Conservation (phyloP, 2,888 invertebrate genomes). For the Priocnemis perturbator region DNA sequence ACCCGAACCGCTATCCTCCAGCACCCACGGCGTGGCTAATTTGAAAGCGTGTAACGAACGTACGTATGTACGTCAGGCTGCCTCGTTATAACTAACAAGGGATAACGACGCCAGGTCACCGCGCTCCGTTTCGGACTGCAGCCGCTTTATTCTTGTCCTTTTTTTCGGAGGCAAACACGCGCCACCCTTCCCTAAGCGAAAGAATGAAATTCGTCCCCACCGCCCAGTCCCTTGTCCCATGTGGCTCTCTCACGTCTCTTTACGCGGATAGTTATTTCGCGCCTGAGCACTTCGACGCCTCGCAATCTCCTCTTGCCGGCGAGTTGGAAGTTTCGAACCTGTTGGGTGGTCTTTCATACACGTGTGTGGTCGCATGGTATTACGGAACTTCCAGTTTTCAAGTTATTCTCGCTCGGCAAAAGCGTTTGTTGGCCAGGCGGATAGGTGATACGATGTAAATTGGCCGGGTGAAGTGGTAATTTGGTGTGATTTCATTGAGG, state of each 20-base stretch:
- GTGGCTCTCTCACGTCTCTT: neutral
- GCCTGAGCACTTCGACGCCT: neutral
- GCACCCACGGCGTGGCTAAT: conserved; percentile 44
- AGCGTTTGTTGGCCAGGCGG: no score
- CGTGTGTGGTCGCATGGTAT: no score
- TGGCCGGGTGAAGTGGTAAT: no score
- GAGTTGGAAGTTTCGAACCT: no score
- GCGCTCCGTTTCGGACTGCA: conserved; percentile 33
- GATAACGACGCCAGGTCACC: conserved; percentile 65
- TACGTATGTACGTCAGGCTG: conserved; percentile 44
- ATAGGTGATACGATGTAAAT: no score
- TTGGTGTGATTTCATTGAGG: no score
- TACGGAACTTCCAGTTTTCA: no score
- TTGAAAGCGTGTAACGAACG: conserved; percentile 61
- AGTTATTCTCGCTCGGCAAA: no score
- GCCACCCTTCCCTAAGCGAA: conserved; percentile 11
- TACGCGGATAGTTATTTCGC: neutral
- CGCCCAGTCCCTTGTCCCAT: neutral
- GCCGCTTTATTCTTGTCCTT: conserved; percentile 17
- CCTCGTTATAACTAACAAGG: conserved; percentile 72
- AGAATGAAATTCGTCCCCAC: conserved; percentile 9
- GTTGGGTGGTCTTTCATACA: no score
- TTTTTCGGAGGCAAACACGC: conserved; percentile 22
- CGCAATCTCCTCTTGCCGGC: neutral
- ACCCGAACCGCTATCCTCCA: neutral